These are phyloP conservation scores for Lepidurus couesii DNA, from an alignment of 1,140 invertebrate genomes.

Conservation along the genomic window DNA sequence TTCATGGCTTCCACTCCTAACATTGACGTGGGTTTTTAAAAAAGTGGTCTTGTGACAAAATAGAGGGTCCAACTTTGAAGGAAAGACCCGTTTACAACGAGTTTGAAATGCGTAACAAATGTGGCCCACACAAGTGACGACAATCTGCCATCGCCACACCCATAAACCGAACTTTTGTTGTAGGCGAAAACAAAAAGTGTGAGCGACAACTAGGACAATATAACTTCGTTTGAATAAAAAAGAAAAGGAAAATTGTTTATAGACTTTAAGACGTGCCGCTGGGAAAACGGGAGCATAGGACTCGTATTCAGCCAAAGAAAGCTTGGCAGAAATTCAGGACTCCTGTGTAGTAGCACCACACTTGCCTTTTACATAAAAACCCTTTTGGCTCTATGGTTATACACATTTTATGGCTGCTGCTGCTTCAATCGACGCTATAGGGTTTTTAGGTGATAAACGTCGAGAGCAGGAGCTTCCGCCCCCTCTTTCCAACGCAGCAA, in stretches of 20 bases:
- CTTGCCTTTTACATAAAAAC: background rate
- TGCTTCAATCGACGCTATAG: background rate
- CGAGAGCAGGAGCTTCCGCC: background rate
- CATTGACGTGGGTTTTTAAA: too few species aligned
- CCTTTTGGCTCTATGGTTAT: background rate
- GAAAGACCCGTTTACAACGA: background rate
- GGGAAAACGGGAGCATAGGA: background rate
- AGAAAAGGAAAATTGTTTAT: too few species aligned
- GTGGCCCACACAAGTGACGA: background rate
- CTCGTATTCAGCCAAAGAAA: background rate
- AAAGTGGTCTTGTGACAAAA: too few species aligned
- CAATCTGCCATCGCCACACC: background rate
- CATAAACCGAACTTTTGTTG: background rate
- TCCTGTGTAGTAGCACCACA: background rate
- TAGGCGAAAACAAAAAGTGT: background rate
- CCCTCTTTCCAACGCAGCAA: background rate
- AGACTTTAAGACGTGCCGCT: too few species aligned
- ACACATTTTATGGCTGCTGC: background rate
- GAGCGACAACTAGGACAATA: background rate
- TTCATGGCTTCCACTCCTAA: background rate
- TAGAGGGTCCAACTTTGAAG: background rate
- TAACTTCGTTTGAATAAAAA: background rate
- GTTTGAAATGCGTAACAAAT: background rate
- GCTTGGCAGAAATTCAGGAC: background rate
- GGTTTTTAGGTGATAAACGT: constrained; percentile 18